These are phyloP conservation scores for Oryzias melastigma DNA, from an alignment of 2,113 vertebrate species.

Conservation along the genomic window DNA sequence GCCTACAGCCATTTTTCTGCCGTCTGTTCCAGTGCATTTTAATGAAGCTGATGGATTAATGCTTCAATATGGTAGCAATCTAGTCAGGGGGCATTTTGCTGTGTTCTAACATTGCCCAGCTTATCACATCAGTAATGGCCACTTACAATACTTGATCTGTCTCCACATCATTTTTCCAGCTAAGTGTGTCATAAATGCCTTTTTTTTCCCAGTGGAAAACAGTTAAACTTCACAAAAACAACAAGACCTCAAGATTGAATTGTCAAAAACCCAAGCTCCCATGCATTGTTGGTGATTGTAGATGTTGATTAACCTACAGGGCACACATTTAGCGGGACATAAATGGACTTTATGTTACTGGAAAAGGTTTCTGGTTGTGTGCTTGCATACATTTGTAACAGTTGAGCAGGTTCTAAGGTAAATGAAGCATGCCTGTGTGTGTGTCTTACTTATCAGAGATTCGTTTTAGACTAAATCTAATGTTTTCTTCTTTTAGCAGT, in stretches of 20 bases:
- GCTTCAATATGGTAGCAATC: conserved; percentile 51
- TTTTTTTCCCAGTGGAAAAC: conserved; percentile 40
- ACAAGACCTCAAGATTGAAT: conserved; percentile 37
- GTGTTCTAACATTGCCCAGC: conserved; percentile 40
- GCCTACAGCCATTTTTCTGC: conserved; percentile 53
- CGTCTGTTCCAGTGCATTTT: conserved; percentile 61
- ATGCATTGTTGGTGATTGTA: conserved; percentile 46
- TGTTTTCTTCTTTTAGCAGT: too few species aligned
- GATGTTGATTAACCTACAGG: conserved; percentile 37
- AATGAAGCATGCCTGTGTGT: not conserved
- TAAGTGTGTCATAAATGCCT: conserved; percentile 32
- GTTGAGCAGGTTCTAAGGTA: conserved; percentile 33
- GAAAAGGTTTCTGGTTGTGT: conserved; percentile 14
- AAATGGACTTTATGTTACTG: conserved; percentile 22
- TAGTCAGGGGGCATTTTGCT: conserved; percentile 31
- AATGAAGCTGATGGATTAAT: conserved; percentile 65
- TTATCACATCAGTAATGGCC: conserved; percentile 61
- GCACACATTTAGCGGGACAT: conserved; percentile 16
- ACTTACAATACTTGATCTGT: conserved; percentile 24
- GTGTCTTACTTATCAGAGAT: not conserved
- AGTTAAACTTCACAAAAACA: conserved; percentile 41
- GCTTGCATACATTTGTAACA: conserved; percentile 43
- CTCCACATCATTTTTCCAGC: conserved; percentile 55
- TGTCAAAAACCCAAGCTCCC: conserved; percentile 34
- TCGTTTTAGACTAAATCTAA: not conserved